Base-by-base conservation (phyloP, 2,113 vertebrate species). In the Sander vitreus region DNA sequence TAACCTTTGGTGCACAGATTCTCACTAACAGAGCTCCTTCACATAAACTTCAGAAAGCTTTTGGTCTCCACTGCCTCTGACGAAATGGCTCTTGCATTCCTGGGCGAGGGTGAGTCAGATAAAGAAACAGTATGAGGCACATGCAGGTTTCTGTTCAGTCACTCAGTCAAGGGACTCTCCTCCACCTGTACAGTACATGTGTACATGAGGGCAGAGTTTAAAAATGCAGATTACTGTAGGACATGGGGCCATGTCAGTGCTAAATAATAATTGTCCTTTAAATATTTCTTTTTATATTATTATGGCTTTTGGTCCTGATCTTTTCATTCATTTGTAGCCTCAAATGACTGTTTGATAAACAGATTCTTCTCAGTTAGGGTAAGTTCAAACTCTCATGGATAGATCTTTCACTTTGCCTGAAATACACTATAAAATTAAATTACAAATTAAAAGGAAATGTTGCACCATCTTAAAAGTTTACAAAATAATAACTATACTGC, bases 31-130 rank as follows among this genome's bases (percentile, higher is more conserved):
- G 89, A 80, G 88, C 87, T 91, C 75, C 55, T 79, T 82, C 68
- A 76, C 84, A 91, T 93, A 87, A 94, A 93, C 92, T 92, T 92
- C 92, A 94, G 91, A 90, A 93, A 84, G 69, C 93, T 91, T 94
- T 95, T 91, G 86, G 94, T 95, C 86, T 91, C 33, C 69, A 45
- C 89, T 86, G 88, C 91, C 92, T 85, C 91, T 91, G 91, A 91
- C 88, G 91, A 90, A 83, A 68, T 3, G 54, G 69, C 78, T 30
- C 89, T 81, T 11, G 86, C 92, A 95, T 97, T 93, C 88, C 89
- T 81, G 45, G 45, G 25, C 6, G 12, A 60, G 80, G 89, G 87
- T 81, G 78, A 84, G 88, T 91, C 85, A 80, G 72, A 88, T 87
- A 81, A 89, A 80, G 62, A 0, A 4, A 70, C 63, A 73, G 65